Base-by-base conservation (phyloP, 1,140 invertebrate species). In the Drosophila varians region DNA sequence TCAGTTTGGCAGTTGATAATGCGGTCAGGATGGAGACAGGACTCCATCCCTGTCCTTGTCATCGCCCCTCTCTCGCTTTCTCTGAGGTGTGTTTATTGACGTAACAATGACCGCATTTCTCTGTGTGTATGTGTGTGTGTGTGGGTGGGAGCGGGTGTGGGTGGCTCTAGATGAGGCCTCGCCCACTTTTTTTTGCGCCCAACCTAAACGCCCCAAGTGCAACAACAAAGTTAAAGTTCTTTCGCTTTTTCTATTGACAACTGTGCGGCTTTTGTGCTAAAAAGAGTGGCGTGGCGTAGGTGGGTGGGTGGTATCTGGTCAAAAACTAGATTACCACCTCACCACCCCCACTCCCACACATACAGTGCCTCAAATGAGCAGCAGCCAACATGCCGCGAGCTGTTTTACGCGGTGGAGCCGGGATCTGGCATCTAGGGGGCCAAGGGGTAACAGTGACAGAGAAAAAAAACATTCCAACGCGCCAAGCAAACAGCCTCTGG, bases 401-500 rank as follows among this genome's bases (percentile, higher is more conserved):
- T 43, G n/a, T 34, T 60, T 60, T 58, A 45, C 54, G 71, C 53
- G 54, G 69, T 57, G 0, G 11, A 11, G 11, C 11, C 1, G 7
- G 26, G 26, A 7, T 6, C n/a, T 4, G 34, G 7, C 34, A 4
- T 12, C 6, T n/a, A 2, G 4, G 36, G 36, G 12, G 1, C 11
- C 1, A 6, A 34, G 25, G 23, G 34, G 43, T 34, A 25, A 73
- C 70, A 28, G 43, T 48, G 58, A 65, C 69, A 48, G 58, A 34
- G 48, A 72, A 71, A 71, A 70, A 71, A 71, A 69, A 38, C 68
- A 58, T 70, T 70, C 64, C 68, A 51, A 40, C 56, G 68, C 64
- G 68, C 65, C 65, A 71, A 71, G 68, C 65, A 71, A 71, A 71
- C 65, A 71, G 64, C 68, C 68, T 31, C 14, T 12, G 68, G 68